Conservation (phyloP, 2,797 vertebrate genomes). For the Cossypha dichroa region DNA sequence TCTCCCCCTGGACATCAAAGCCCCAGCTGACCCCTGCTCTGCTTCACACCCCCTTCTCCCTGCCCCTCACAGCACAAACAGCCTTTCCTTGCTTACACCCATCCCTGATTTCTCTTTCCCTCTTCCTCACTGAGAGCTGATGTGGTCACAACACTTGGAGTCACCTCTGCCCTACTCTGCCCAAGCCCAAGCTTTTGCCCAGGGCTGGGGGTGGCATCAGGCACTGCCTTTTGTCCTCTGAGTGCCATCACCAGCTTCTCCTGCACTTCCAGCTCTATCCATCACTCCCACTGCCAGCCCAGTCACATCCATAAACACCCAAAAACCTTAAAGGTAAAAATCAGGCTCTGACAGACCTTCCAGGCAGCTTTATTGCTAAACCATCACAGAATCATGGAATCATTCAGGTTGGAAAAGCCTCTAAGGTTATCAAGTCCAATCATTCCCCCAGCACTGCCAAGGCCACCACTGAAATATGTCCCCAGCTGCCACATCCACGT, state of each 20-base stretch:
- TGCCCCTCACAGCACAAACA: background rate
- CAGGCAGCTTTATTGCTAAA: background rate
- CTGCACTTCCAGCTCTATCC: background rate
- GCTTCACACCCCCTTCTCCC: background rate
- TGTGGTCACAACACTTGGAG: background rate
- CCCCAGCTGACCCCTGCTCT: background rate
- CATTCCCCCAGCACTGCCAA: background rate
- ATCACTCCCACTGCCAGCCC: background rate
- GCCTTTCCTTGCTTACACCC: background rate
- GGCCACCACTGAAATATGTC: accelerated
- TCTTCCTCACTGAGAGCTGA: background rate
- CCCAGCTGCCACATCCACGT: background rate
- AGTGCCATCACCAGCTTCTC: accelerated
- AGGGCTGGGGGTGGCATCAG: background rate
- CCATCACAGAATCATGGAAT: background rate
- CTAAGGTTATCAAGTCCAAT: background rate
- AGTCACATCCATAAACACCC: background rate
- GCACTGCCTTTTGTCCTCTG: accelerated
- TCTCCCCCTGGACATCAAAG: background rate
- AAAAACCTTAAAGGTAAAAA: background rate
- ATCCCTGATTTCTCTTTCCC: background rate
- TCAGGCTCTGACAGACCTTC: background rate
- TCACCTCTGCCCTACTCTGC: background rate
- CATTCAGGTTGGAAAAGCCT: background rate
- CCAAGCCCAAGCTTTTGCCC: background rate